Evolutionary conservation across 2,797 vertebrate genomes (phyloP).

Genomic region (Enteromius mattozi): DNA sequence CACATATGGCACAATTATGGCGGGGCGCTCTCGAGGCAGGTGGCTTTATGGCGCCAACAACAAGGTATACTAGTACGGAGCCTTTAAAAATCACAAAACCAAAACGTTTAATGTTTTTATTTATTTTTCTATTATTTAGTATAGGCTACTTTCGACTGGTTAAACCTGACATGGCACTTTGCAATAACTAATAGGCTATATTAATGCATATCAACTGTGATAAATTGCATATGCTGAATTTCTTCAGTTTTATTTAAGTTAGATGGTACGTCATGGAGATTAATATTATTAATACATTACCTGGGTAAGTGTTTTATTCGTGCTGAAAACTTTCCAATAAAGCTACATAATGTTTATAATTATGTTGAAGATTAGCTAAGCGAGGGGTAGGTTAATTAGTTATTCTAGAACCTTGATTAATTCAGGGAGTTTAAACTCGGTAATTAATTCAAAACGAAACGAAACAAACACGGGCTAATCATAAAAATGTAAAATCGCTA

Average conservation of each 20-base stretch:
- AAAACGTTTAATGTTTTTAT: constrained; percentile 64
- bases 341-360: not conserved
- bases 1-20: constrained; percentile 36
- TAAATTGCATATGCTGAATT: not conserved
- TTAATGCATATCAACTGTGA: not conserved
- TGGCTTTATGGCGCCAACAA: constrained; percentile 67
- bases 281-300: not conserved
- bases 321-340: not conserved
- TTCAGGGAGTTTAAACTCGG: not conserved
- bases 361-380: not conserved
- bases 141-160: not conserved
- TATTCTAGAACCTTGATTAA: not conserved
- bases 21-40: constrained; percentile 69
- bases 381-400: not conserved
- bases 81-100: constrained; percentile 60
- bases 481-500: not conserved
- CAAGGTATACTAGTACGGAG: constrained; percentile 52
- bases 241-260: not conserved
- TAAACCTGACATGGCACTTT: not conserved
- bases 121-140: constrained; percentile 17
- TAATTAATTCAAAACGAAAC: not conserved
- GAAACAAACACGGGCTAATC: not conserved
- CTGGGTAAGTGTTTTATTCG: not conserved
- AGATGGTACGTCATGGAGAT: not conserved
- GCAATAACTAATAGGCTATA: not conserved